Conservation (phyloP, 2,888 invertebrate species). For the Alitta virens region DNA sequence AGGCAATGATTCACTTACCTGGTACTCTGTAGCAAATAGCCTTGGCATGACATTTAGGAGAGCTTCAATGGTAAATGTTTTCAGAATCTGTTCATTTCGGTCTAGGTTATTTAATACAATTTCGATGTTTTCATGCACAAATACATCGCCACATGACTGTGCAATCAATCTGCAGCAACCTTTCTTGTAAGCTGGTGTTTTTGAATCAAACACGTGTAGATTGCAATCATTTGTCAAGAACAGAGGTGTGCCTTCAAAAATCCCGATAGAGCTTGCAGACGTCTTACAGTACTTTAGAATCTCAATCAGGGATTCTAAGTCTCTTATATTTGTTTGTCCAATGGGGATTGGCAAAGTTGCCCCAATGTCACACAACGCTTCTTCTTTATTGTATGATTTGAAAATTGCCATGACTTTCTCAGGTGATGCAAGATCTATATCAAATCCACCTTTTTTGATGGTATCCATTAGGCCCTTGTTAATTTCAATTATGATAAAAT, state of each 20-base stretch:
- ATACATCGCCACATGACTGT: too few relatives aligned
- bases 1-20: too few relatives aligned
- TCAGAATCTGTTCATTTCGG: too few relatives aligned
- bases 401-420: constrained; percentile 28
- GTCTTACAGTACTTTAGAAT: constrained; percentile 31
- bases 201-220: constrained; percentile 25
- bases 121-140: too few relatives aligned
- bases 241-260: constrained; percentile 33
- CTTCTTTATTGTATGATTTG: constrained; percentile 16
- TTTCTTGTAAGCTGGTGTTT: constrained; percentile 23
- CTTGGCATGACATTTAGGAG: too few relatives aligned
- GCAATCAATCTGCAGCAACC: too few relatives aligned
- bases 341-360: constrained; percentile 17
- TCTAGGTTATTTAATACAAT: too few relatives aligned
- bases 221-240: constrained; percentile 31
- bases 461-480: constrained; percentile 18
- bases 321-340: constrained; percentile 17
- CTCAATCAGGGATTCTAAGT: constrained; percentile 19
- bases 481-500: constrained; percentile 27
- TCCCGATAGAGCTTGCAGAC: constrained; percentile 18
- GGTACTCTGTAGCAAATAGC: too few relatives aligned
- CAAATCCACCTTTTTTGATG: constrained; percentile 22
- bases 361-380: constrained; percentile 20
- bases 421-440: constrained; percentile 27
- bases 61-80: too few relatives aligned